Evolutionary conservation across 2,797 vertebrate genomes (phyloP), one percentile per base, ranked within the genome.

Genomic region (Sciurus carolinensis): DNA sequence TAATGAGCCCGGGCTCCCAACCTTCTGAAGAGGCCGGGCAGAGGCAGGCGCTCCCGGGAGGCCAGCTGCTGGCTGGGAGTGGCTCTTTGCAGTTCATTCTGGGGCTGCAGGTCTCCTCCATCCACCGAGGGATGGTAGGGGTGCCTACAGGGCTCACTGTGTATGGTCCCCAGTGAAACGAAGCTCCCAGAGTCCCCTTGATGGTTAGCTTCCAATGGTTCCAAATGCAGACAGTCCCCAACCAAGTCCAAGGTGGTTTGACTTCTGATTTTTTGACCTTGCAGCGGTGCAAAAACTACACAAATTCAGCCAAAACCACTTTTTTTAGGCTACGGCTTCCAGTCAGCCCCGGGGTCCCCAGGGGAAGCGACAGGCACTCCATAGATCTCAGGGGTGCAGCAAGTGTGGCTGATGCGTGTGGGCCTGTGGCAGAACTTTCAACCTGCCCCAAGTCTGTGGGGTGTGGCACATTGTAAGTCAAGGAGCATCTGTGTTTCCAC

Each of bases 1-100:
- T 98, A 98, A 98, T 98, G 98, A 99, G 97, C 98, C 97, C 88
- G 88, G 98, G 98, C 98, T 98, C 97, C 97, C 94, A 95, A 91
- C 97, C 96, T 98, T 73, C 67, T 52, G 89, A 87, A 91, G 94
- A 95, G 92, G 94, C 95, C 2, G 0, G n/a, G 75, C 15, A 11
- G 92, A 84, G 57, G 28, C 86, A 87, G 66, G 71, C 24, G 71
- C 96, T 80, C 66, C 0, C 0, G 28, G n/a, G 85, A 30, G 17
- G 66, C 20, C 0, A 39, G 62, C 13, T n/a, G 44, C 84, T 82
- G 86, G 44, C 22, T 39, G 26, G 52, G 69, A 57, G 90, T 47
- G 86, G 28, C 95, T 92, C 28, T 36, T 33, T 14, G 20, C 15
- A 57, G 14, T 5, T 54, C 44, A 2, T 3, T 0, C 20, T 0